Evolutionary conservation across 2,888 invertebrate genomes (phyloP).

Genomic region (Lamellibrachia satsuma): DNA sequence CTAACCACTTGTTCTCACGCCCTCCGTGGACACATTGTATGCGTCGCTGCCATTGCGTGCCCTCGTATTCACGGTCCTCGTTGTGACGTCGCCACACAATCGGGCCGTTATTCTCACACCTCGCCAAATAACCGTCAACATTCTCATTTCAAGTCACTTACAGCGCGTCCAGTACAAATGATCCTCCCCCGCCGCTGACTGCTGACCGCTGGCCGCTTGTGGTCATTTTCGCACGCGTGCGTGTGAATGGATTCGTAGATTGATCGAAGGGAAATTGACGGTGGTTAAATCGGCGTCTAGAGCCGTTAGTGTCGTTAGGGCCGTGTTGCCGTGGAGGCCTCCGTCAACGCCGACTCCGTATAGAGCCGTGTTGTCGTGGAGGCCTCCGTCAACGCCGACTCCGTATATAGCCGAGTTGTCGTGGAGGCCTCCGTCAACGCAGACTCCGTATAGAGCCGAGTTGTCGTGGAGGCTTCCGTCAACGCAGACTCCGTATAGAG

Average conservation of each 20-base stretch:
- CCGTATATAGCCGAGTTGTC: background rate
- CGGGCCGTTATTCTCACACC: background rate
- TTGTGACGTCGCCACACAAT: background rate
- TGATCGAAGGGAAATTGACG: background rate
- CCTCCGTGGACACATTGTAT: background rate
- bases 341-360: no score
- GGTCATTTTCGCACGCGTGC: background rate
- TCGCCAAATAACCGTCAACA: conserved; percentile 11
- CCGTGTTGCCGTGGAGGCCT: background rate
- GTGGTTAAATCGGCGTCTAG: background rate
- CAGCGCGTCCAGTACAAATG: background rate
- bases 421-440: background rate
- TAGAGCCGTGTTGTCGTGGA: background rate
- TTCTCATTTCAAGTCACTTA: background rate
- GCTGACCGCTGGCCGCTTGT: background rate
- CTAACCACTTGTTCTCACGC: background rate
- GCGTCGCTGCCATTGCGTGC: background rate
- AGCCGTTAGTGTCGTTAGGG: background rate
- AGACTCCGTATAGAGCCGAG: background rate
- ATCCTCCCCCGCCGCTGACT: background rate
- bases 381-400: background rate
- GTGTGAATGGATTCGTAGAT: background rate
- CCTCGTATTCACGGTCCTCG: background rate
- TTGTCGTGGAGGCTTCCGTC: background rate
- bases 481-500: background rate